Conservation (phyloP, 2,888 invertebrate genomes). For the Pyrrhia umbra region DNA sequence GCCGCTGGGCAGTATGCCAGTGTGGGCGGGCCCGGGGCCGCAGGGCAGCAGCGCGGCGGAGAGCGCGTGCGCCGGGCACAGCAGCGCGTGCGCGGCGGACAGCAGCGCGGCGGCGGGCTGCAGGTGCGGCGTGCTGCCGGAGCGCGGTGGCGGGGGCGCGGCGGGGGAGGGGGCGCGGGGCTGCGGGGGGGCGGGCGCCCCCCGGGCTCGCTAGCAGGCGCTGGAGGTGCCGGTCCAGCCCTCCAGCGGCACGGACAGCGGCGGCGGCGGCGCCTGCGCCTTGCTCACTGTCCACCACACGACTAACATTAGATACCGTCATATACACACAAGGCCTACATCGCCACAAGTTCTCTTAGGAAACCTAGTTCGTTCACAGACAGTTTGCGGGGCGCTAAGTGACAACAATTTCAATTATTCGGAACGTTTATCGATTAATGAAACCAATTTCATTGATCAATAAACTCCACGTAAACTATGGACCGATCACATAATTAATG, state of each 20-base stretch:
- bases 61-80: constrained; percentile 76
- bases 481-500: too few species aligned
- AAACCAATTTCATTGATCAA: too few species aligned
- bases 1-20: too few species aligned
- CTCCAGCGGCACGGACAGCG: constrained; percentile 89
- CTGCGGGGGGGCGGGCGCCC: constrained; percentile 76
- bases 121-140: constrained; percentile 76
- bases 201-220: constrained; percentile 88
- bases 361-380: constrained; percentile 42
- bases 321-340: background rate
- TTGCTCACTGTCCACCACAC: constrained; percentile 82
- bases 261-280: constrained; percentile 91
- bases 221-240: constrained; percentile 90
- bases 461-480: too few species aligned
- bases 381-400: constrained; percentile 20
- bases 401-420: background rate
- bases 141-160: constrained; percentile 62
- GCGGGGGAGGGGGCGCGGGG: constrained; percentile 36
- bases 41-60: constrained; percentile 60
- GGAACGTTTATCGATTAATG: background rate
- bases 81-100: constrained; percentile 80
- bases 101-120: constrained; percentile 69
- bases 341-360: constrained; percentile 38
- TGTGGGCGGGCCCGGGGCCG: constrained; percentile 55
- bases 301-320: constrained; percentile 8